Percentiles rank a stretch among this genome's conserved stretches.
Evolutionary conservation across 2,797 vertebrate genomes (phyloP).

Genomic region (Echeneis naucrates): DNA sequence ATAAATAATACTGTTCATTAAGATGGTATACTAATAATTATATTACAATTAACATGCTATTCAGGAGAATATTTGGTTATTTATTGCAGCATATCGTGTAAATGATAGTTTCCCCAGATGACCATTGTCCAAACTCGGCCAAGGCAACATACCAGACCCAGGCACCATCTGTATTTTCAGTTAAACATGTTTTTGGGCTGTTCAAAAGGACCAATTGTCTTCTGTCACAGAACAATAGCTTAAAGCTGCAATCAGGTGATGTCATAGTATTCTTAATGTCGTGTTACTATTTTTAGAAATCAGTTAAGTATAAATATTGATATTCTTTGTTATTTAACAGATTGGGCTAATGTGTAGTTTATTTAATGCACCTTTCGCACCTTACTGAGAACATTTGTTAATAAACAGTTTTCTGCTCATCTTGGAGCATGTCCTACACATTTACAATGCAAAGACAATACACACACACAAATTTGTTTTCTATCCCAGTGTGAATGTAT

Average conservation of each 20-base stretch:
- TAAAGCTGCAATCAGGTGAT: neutral
- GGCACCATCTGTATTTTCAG: constrained; percentile 31
- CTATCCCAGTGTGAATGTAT: too few species aligned
- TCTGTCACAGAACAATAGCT: constrained; percentile 36
- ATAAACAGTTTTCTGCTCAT: neutral
- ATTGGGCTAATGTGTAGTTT: neutral
- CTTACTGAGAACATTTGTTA: neutral
- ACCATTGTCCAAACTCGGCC: constrained; percentile 41
- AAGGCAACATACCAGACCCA: too few species aligned
- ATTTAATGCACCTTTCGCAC: neutral
- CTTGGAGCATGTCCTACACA: too few species aligned
- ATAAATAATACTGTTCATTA: neutral
- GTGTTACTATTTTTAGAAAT: constrained; percentile 9
- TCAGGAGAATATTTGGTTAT: neutral
- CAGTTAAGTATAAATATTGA: neutral
- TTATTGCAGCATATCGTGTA: neutral
- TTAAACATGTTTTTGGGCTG: constrained; percentile 4
- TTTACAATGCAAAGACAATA: too few species aligned
- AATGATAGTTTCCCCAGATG: neutral
- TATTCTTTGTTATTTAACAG: neutral
- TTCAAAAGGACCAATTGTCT: constrained; percentile 26
- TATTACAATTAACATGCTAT: neutral
- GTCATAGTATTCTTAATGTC: constrained; percentile 8
- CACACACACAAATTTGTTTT: too few species aligned
- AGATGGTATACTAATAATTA: neutral